Evolutionary conservation across 2,888 invertebrate genomes (phyloP), one percentile per base, ranked within the genome.

Genomic region (Masnerella sp.): DNA sequence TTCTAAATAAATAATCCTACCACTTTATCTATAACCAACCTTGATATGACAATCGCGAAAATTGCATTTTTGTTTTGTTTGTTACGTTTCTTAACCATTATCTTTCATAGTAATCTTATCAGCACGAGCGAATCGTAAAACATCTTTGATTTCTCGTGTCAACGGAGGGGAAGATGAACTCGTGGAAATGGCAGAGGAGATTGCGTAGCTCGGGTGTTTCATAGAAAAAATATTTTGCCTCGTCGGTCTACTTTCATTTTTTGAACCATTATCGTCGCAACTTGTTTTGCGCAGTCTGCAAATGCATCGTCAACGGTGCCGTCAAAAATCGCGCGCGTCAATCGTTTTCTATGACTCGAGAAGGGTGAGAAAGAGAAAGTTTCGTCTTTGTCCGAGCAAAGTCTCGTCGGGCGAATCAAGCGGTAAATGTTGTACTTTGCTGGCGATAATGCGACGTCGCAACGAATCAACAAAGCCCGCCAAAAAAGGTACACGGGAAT

Each of bases 1-100:
- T 84, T 82, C 83, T 87, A 87, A 87, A 87, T 86, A 86, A 86
- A 87, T 87, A 86, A 84, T 84, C 85, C 79, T 85, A 81, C 84
- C 84, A 83, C 79, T 83, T 79, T 81, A 82, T 83, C 70, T 78
- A 82, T 83, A 87, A 85, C 83, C 85, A 87, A 85, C 83, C 85
- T 82, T 87, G 87, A 87, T 87, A 87, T 87, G 87, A 87, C 83
- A 83, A 82, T 82, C 81, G 80, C 81, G 81, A 82, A 78, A 79
- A 80, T 70, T 70, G 47, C 49, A 43, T 61, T 61, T 61, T 64
- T 62, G 65, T 70, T 62, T 32, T 64, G 45, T 82, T 80, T 79
- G 78, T 74, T 74, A 67, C 59, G 59, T 73, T 73, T 52, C 71
- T 75, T 71, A 74, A 67, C 67, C 70, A 59, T 74, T 77, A 70